phyloP scores from a whole-genome alignment of 2,113 vertebrate species.

The Hirundichthys speculiger region DNA sequence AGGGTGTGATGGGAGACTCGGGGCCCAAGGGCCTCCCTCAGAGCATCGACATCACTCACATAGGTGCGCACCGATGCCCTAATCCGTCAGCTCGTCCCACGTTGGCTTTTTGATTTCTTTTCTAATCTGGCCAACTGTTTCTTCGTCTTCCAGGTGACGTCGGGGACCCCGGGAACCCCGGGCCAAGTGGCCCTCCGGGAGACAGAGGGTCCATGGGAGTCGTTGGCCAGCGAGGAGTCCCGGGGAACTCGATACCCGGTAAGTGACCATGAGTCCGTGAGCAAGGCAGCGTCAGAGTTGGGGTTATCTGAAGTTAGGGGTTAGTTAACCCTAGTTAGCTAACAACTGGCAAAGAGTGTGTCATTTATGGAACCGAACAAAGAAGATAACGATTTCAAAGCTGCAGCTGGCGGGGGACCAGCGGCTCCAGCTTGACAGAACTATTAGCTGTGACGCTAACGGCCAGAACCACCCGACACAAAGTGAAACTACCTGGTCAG shows the following conservation, averaged over 20 bases:
- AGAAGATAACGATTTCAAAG: too few relatives aligned
- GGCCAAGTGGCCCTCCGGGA: conserved; percentile 54
- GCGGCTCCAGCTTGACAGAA: too few relatives aligned
- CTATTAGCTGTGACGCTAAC: too few relatives aligned
- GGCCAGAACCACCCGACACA: too few relatives aligned
- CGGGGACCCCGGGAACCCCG: conserved; percentile 60
- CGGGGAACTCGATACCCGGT: conserved; percentile 60
- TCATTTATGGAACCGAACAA: too few relatives aligned
- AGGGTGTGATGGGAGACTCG: conserved; percentile 71
- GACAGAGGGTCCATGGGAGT: conserved; percentile 65
- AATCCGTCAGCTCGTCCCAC: rapidly evolving
- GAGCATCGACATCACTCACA: conserved; percentile 8
- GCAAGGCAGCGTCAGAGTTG: background rate
- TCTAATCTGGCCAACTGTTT: background rate
- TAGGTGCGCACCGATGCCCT: conserved; percentile 29
- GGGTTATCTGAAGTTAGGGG: too few relatives aligned
- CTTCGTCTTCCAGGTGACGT: conserved; percentile 50
- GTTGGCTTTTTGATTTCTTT: background rate
- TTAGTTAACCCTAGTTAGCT: too few relatives aligned
- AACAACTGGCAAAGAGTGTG: too few relatives aligned
- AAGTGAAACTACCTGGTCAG: too few relatives aligned
- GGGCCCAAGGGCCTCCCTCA: conserved; percentile 63
- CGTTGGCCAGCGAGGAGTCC: conserved; percentile 51
- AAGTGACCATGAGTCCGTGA: conserved; percentile 11
- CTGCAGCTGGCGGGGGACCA: too few relatives aligned